Percentiles rank a stretch among this genome's conserved stretches.
These are phyloP conservation scores for Plectus sambesii DNA, from an alignment of 1,140 invertebrate genomes.

Conservation along the genomic window DNA sequence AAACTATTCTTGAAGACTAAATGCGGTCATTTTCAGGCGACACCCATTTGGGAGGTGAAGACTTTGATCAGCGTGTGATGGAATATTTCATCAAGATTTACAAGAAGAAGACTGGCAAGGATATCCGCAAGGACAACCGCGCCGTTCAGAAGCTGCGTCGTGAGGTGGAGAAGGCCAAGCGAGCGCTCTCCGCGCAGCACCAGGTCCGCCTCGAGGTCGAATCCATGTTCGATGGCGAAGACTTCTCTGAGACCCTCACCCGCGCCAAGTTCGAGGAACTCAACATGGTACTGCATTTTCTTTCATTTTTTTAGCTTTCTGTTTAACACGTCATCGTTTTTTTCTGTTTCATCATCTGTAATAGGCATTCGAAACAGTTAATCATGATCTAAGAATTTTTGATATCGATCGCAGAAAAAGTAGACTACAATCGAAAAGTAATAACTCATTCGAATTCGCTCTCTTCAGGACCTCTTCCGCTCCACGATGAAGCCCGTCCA, in stretches of 20 bases:
- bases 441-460: constrained; percentile 16
- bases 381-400: no score
- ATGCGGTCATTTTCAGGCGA: no score
- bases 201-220: constrained; percentile 98
- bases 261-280: constrained; percentile 98
- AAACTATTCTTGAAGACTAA: no score
- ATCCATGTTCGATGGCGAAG: constrained; percentile 95
- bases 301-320: constrained; percentile 8
- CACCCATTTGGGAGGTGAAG: constrained; percentile 51
- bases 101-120: constrained; percentile 55
- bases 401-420: neutral
- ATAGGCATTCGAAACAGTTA: no score
- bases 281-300: constrained; percentile 63
- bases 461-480: constrained; percentile 81
- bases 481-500: constrained; percentile 90
- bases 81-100: constrained; percentile 55
- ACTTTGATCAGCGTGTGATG: constrained; percentile 55
- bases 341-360: no score
- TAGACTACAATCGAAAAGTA: neutral
- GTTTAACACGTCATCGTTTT: no score
- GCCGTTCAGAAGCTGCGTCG: constrained; percentile 53
- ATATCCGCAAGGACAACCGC: constrained; percentile 51
- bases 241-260: constrained; percentile 97
- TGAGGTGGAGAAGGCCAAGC: constrained; percentile 56
- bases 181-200: constrained; percentile 82